phyloP scores from a whole-genome alignment of 2,113 vertebrate genomes.

The Eulemur rufifrons region DNA sequence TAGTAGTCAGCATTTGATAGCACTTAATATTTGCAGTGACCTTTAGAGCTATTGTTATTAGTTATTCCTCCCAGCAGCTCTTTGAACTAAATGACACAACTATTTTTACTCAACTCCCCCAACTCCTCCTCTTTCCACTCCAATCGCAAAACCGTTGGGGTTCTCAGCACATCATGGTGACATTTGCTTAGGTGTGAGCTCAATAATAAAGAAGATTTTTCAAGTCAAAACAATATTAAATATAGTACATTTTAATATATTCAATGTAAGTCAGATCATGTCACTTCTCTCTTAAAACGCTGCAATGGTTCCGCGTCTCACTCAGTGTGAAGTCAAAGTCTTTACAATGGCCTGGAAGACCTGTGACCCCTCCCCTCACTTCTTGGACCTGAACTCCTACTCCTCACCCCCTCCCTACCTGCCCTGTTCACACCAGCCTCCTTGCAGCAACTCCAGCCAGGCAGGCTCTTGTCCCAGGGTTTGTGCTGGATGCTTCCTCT shows the following conservation, averaged over 20 bases:
- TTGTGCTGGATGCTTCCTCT: not conserved
- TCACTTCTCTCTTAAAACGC: conserved; percentile 15
- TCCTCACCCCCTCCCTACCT: accelerated
- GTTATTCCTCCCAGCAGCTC: conserved; percentile 39
- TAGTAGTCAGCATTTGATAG: conserved; percentile 69
- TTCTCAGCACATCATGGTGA: not conserved
- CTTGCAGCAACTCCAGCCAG: not conserved
- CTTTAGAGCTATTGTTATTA: conserved; percentile 70
- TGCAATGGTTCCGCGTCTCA: not conserved
- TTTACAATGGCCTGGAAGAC: not conserved
- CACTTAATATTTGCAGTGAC: conserved; percentile 68
- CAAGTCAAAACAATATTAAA: conserved; percentile 32
- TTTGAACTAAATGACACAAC: conserved; percentile 59
- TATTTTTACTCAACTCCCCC: conserved; percentile 57
- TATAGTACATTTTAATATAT: not conserved
- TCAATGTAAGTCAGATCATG: not conserved
- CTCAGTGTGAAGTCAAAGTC: not conserved
- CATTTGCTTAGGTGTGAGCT: not conserved
- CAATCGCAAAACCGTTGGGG: not conserved
- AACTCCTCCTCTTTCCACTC: not conserved
- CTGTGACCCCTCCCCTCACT: not conserved
- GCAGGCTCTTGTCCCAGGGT: not conserved
- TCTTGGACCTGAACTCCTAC: not conserved
- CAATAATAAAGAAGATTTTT: conserved; percentile 46
- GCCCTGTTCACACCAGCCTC: not conserved